A percentile compares a stretch with the other conserved stretches of the same genome.
Conservation (phyloP, 2,888 invertebrate species). For the Chirona hameri region DNA sequence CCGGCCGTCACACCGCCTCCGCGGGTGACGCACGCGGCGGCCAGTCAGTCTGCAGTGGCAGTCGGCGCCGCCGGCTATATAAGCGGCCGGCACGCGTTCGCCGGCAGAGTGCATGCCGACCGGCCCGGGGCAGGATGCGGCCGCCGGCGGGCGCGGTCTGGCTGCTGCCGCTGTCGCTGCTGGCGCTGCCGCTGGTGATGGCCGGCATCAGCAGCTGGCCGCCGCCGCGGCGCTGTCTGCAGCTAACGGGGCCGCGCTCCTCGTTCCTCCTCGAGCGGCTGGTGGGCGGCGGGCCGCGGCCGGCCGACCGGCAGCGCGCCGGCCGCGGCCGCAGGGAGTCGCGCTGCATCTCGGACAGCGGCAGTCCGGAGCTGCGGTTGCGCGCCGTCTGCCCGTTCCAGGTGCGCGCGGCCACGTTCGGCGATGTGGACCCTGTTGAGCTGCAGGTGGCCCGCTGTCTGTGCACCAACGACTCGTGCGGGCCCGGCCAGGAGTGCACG, state of each 20-base stretch:
- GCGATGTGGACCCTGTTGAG: not conserved
- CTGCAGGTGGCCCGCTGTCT: not conserved
- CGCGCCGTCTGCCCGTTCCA: not conserved
- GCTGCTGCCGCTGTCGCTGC: not conserved
- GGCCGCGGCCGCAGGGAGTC: not conserved
- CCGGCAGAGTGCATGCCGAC: not conserved
- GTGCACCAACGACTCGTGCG: not conserved
- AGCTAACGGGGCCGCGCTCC: too few species aligned
- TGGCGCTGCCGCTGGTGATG: constrained; percentile 1
- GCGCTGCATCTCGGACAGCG: not conserved
- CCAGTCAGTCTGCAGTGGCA: too few species aligned
- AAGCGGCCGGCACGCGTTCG: not conserved
- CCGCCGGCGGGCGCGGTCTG: not conserved
- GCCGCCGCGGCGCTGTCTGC: not conserved
- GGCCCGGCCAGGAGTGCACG: not conserved
- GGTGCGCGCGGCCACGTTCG: not conserved
- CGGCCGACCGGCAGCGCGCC: not conserved
- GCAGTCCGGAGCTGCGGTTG: not conserved
- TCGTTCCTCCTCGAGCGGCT: too few species aligned
- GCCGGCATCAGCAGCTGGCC: not conserved
- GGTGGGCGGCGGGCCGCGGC: too few species aligned
- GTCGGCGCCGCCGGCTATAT: not conserved
- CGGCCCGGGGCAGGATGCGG: not conserved
- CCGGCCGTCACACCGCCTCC: too few species aligned
- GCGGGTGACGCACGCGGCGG: too few species aligned